Conservation (phyloP, 2,113 vertebrate species). For the Sula dactylatra region DNA sequence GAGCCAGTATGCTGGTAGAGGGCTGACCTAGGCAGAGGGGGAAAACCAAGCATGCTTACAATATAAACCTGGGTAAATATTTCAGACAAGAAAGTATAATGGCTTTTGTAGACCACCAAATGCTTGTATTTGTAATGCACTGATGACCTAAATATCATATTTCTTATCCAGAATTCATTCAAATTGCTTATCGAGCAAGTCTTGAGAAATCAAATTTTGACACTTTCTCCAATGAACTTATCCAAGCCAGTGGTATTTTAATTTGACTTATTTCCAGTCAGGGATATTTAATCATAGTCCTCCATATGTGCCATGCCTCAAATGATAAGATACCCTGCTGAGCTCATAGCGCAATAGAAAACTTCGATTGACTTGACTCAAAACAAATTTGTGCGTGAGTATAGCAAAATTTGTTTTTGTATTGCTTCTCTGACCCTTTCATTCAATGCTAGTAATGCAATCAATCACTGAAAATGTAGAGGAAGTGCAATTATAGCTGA, state of each 20-base stretch:
- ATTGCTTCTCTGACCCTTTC: not conserved
- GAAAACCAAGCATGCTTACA: not conserved
- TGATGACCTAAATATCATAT: not conserved
- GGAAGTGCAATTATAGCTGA: not conserved
- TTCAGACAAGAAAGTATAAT: not conserved
- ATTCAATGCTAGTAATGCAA: not conserved
- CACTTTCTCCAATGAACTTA: not conserved
- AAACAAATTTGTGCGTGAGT: not conserved
- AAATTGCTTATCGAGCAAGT: not conserved
- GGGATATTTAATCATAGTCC: not conserved
- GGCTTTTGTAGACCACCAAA: not conserved
- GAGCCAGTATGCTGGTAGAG: not conserved
- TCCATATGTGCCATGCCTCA: not conserved
- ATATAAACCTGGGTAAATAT: not conserved
- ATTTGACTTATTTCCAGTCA: not conserved
- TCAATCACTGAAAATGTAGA: not conserved
- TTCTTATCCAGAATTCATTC: not conserved
- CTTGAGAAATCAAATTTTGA: not conserved
- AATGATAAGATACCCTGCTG: not conserved
- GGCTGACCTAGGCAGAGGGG: not conserved
- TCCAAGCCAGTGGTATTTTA: not conserved
- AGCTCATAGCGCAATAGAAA: not conserved
- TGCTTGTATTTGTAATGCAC: not conserved
- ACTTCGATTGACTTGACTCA: not conserved
- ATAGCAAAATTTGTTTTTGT: not conserved